phyloP scores from a whole-genome alignment of 2,888 invertebrate genomes.

The Rotaria socialis region DNA sequence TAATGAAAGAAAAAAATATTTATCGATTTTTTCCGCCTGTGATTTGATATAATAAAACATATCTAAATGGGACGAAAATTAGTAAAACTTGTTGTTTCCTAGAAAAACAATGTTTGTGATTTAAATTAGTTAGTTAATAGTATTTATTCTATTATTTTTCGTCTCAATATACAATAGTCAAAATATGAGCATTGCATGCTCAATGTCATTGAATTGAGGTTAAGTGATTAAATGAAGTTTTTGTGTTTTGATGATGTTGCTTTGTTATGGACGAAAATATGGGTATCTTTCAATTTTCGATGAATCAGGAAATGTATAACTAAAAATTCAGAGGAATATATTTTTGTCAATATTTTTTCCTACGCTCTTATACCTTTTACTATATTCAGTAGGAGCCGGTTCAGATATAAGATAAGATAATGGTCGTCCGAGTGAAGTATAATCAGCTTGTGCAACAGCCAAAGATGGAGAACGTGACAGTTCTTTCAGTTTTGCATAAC shows the following conservation, averaged over 20 bases:
- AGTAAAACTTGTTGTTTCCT: too few species aligned
- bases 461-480: conserved; percentile 51
- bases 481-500: conserved; percentile 50
- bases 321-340: not conserved
- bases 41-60: too few species aligned
- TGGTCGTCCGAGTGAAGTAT: conserved; percentile 53
- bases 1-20: too few species aligned
- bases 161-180: not conserved
- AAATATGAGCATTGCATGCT: not conserved
- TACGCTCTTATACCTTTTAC: not conserved
- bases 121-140: not conserved
- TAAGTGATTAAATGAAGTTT: not conserved
- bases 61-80: too few species aligned
- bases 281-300: not conserved
- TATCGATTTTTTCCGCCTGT: too few species aligned
- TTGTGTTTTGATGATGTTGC: not conserved
- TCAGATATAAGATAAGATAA: conserved; percentile 50
- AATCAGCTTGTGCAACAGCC: conserved; percentile 57
- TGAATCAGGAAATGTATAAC: not conserved
- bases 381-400: conserved; percentile 39
- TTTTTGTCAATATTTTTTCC: too few species aligned
- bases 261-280: not conserved
- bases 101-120: too few species aligned
- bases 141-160: not conserved
- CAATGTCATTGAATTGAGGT: not conserved